These are phyloP conservation scores for Drosophila repletoides DNA, from an alignment of 1,140 invertebrate species.

Conservation along the genomic window DNA sequence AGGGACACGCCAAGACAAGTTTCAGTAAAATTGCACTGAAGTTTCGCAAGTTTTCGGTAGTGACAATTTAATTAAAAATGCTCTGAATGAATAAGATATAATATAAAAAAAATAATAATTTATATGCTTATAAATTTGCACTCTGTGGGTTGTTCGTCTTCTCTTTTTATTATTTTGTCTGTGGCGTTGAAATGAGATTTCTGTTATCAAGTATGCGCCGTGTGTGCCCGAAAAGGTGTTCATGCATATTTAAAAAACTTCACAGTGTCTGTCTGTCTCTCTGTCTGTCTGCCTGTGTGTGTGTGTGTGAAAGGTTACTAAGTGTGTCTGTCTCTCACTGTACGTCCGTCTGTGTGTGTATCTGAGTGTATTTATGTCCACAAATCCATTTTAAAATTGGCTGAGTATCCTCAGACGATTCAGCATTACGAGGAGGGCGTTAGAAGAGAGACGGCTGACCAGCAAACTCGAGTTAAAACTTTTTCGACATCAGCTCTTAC, in stretches of 20 bases:
- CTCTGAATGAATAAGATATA: neutral
- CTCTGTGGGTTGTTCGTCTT: neutral
- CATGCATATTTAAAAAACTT: constrained; percentile 74
- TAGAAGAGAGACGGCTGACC: constrained; percentile 19
- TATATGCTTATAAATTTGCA: neutral
- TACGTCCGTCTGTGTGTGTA: constrained; percentile 9
- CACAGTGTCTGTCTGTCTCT: constrained; percentile 2
- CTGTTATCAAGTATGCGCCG: constrained; percentile 65
- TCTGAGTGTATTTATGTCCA: constrained; percentile 28
- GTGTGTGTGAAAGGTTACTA: constrained; percentile 1
- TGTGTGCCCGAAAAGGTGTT: constrained; percentile 60
- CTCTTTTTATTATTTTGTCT: constrained; percentile 41
- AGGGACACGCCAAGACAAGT: neutral
- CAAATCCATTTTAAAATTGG: constrained; percentile 64
- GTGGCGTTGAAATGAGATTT: constrained; percentile 59
- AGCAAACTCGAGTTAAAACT: constrained; percentile 44
- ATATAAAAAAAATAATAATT: neutral
- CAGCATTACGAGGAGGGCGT: constrained; percentile 41
- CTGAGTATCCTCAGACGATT: constrained; percentile 16
- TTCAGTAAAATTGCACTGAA: constrained; percentile 6
- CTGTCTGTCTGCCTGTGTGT: constrained; percentile 1
- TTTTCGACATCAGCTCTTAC: constrained; percentile 10
- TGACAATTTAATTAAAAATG: constrained; percentile 29
- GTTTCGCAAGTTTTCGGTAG: neutral
- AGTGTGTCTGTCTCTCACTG: neutral